Evolutionary conservation across 2,797 vertebrate species (phyloP), one percentile per base, ranked within the genome.

Genomic region (Arnoldichthys spilopterus): DNA sequence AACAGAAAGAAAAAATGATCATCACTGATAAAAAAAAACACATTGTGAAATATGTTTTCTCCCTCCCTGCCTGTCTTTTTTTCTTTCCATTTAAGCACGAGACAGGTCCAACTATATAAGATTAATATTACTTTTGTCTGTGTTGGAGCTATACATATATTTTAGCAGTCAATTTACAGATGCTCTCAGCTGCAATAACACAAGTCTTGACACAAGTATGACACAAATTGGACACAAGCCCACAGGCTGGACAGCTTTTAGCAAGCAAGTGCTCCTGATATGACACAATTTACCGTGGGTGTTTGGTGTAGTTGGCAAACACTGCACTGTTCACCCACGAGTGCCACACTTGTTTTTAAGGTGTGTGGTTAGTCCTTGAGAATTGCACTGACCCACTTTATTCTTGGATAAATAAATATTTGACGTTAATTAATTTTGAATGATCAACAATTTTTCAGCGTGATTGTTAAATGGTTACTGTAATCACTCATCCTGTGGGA

Each of bases 61-160:
- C 45, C 64, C 72, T 34, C 20, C 47, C 28, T 16, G 54, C 43
- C 68, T 72, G n/a, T 61, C 28, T 62, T 78, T 20, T 3, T 15
- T 61, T 26, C 59, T 32, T 72, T 56, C n/a, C n/a, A n/a, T n/a
- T n/a, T 66, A 43, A 64, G 37, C 37, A 45, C 15, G 30, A 51
- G 47, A 43, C 8, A 20, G 58, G 61, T 37, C 5, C 70, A 72
- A 4, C 34, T 45, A 56, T 6, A 32, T 47, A 5, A 64, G 61
- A 74, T 61, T 73, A 51, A 79, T 79, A 8, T 43, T 56, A 9
- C 2, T 6, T 79, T 67, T 79, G 53, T 54, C 43, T 79, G 63
- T 24, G 32, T 28, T 61, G 12, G 53, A 6, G 32, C 22, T 28
- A 69, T 79, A 68, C 47, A 79, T 61, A 68, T 69, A 22, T 11